A percentile compares a stretch with the other conserved stretches of the same genome.
phyloP scores from a whole-genome alignment of 2,888 invertebrate genomes.

The Lysandra bellargus region DNA sequence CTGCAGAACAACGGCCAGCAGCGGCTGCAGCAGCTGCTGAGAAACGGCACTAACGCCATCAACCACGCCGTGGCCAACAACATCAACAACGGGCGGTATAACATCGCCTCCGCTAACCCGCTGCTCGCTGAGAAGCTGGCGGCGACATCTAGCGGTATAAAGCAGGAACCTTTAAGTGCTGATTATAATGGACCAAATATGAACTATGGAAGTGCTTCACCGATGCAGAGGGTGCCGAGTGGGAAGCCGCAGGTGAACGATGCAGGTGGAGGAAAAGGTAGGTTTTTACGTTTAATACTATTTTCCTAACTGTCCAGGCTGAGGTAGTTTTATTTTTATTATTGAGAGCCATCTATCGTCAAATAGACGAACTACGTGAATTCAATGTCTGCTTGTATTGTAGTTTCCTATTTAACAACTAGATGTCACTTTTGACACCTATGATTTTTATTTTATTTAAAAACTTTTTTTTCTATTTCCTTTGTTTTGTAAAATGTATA shows the following conservation, averaged over 20 bases:
- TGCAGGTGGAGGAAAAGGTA: constrained; percentile 80
- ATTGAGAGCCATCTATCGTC: constrained; percentile 50
- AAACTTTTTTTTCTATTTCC: background rate
- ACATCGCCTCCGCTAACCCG: constrained; percentile 92
- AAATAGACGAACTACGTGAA: constrained; percentile 42
- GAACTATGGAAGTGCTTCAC: constrained; percentile 75
- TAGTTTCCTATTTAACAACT: background rate
- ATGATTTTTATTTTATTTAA: background rate
- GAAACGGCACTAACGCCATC: constrained; percentile 74
- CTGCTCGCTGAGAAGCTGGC: constrained; percentile 90
- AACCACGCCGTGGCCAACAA: constrained; percentile 69
- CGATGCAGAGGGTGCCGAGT: constrained; percentile 77
- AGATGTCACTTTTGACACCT: constrained; percentile 25
- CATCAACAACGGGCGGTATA: constrained; percentile 83
- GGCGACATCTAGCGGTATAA: constrained; percentile 85
- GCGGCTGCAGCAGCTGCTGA: constrained; percentile 68
- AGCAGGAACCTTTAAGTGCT: constrained; percentile 76
- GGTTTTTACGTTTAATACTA: constrained; percentile 48
- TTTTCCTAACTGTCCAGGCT: too few relatives aligned
- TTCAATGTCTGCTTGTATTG: background rate
- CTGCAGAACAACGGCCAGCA: constrained; percentile 72
- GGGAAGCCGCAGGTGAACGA: constrained; percentile 77
- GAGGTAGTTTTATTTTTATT: constrained; percentile 16
- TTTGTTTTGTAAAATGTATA: too few relatives aligned
- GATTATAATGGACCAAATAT: constrained; percentile 76